Evolutionary conservation across 37 sponge, comb jelly and placozoan species (phyloP).

Genomic region (Mnemiopsis leidyi): DNA sequence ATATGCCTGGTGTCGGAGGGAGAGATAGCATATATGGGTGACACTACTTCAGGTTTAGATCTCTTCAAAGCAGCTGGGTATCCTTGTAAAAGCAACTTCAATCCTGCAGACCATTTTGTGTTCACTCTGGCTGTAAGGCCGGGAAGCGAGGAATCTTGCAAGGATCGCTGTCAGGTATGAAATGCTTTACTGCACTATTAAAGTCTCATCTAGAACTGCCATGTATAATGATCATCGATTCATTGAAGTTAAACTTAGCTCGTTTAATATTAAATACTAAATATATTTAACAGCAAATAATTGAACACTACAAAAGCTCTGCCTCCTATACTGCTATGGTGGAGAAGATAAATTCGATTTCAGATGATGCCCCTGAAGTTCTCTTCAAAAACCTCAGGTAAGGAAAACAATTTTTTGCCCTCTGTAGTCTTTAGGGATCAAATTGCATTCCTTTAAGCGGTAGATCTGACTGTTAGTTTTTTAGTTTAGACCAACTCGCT

Average conservation of each 20-base stretch:
- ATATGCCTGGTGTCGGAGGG: slow-evolving; percentile 53
- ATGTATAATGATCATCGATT: background rate
- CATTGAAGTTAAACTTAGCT: background rate
- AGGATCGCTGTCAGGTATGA: background rate
- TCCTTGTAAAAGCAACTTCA: slow-evolving; percentile 20
- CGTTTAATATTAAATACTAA: background rate
- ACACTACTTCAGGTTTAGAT: background rate
- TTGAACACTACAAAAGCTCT: background rate
- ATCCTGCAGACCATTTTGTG: slow-evolving; percentile 45
- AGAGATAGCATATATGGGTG: slow-evolving; percentile 48
- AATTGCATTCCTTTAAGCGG: background rate
- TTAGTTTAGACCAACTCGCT: background rate
- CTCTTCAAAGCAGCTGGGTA: background rate
- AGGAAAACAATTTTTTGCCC: too few relatives aligned
- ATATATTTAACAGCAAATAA: background rate
- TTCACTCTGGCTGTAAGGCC: slow-evolving; percentile 43
- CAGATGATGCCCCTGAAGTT: background rate
- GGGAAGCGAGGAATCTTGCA: background rate
- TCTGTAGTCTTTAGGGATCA: background rate
- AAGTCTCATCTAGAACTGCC: background rate
- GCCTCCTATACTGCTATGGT: background rate
- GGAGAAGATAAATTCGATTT: background rate
- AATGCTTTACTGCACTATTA: background rate
- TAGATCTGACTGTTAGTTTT: background rate
- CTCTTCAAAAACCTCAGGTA: background rate